Percentiles rank a stretch among this genome's conserved stretches.
Conservation (phyloP, 2,888 invertebrate genomes). For the Dexiosoma caninum region DNA sequence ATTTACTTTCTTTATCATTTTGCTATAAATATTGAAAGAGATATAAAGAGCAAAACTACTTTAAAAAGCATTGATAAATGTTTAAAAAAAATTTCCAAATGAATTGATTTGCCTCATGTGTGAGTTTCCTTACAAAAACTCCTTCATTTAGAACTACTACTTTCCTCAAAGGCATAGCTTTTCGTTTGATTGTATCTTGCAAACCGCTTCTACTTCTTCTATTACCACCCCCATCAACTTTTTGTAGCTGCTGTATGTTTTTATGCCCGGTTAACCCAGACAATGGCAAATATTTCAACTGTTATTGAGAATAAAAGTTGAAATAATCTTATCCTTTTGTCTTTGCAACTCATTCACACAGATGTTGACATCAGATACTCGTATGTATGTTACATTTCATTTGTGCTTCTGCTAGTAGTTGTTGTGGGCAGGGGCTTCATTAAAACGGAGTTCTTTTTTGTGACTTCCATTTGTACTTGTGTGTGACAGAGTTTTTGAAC, state of each 20-base stretch:
- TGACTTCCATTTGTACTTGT: background rate
- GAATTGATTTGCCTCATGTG: slow-evolving; percentile 63
- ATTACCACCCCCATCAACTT: background rate
- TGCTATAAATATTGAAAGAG: background rate
- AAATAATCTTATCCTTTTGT: background rate
- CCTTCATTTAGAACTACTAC: background rate
- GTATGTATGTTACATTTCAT: background rate
- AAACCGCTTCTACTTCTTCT: background rate
- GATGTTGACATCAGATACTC: background rate
- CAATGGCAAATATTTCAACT: background rate
- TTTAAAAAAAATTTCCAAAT: slow-evolving; percentile 73
- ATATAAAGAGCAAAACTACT: background rate
- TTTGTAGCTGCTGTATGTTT: background rate
- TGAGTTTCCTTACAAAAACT: background rate
- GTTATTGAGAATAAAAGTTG: background rate
- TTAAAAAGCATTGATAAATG: slow-evolving; percentile 64
- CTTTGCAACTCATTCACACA: background rate
- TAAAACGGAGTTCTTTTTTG: background rate
- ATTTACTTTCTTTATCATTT: background rate
- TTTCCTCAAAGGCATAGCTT: background rate
- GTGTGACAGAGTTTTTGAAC: background rate
- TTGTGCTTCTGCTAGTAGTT: background rate
- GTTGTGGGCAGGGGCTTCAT: background rate
- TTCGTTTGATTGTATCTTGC: background rate
- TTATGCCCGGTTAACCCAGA: background rate